Percentiles rank a stretch among this genome's conserved stretches.
These are phyloP conservation scores for Steinernema khuongi DNA, from an alignment of 1,140 invertebrate species.

Conservation along the genomic window DNA sequence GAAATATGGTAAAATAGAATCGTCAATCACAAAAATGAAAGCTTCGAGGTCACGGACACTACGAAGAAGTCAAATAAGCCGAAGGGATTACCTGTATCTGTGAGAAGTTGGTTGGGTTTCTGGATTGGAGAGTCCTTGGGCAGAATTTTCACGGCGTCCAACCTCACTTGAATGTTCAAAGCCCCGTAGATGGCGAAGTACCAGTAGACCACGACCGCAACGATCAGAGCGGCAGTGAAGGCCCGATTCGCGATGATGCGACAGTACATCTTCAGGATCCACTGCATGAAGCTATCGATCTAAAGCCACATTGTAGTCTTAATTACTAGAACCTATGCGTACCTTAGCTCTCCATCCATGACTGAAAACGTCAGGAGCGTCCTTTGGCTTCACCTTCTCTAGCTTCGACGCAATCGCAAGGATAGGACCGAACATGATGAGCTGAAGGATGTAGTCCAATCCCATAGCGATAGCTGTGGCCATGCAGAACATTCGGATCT, in stretches of 20 bases:
- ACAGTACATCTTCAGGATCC: conserved; percentile 37
- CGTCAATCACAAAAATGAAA: conserved; percentile 23
- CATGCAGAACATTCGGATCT: conserved; percentile 64
- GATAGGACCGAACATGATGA: conserved; percentile 43
- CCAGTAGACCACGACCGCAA: conserved; percentile 37
- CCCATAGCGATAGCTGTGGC: conserved; percentile 42
- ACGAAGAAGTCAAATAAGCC: not conserved
- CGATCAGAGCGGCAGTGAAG: conserved; percentile 28
- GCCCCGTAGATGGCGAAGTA: conserved; percentile 41
- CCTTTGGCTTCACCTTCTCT: conserved; percentile 15
- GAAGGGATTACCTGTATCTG: conserved; percentile 36
- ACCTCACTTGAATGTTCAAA: conserved; percentile 43
- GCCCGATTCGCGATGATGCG: conserved; percentile 33
- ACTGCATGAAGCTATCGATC: conserved; percentile 2
- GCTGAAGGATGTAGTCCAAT: conserved; percentile 40
- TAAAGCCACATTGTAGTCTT: not conserved
- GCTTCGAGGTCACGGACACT: not conserved
- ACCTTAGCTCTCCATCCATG: conserved; percentile 23
- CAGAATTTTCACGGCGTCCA: conserved; percentile 54
- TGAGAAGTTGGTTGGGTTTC: conserved; percentile 43
- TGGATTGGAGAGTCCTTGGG: conserved; percentile 50
- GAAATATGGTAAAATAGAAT: conserved; percentile 19
- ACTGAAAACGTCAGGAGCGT: not conserved
- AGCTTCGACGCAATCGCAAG: conserved; percentile 30
- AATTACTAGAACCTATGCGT: conserved; percentile 19